These are phyloP conservation scores for Synergus gifuensis DNA, from an alignment of 2,888 invertebrate species.

Conservation along the genomic window DNA sequence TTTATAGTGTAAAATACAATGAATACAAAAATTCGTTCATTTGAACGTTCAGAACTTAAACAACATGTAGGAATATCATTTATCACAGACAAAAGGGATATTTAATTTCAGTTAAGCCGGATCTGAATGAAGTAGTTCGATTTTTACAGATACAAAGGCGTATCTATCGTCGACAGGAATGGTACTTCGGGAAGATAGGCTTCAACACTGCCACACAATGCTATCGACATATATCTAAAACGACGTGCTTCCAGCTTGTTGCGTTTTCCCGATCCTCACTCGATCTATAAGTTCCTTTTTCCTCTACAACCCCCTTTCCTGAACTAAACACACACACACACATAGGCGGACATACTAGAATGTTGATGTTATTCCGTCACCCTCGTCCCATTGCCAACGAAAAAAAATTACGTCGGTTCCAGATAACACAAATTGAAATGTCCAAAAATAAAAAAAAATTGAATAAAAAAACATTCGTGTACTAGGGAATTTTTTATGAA, in stretches of 20 bases:
- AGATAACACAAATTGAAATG: constrained; percentile 30
- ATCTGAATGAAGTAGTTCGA: no score
- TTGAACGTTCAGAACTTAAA: no score
- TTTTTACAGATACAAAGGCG: no score
- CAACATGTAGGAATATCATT: no score
- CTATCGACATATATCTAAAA: constrained; percentile 52
- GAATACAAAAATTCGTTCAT: no score
- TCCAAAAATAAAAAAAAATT: not conserved
- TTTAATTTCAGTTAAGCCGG: no score
- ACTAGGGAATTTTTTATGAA: not conserved
- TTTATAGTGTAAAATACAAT: no score
- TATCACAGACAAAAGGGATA: no score
- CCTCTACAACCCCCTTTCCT: constrained; percentile 37
- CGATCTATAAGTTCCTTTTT: constrained; percentile 36
- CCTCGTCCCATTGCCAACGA: constrained; percentile 5
- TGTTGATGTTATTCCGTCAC: constrained; percentile 6
- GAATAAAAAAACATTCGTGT: not conserved
- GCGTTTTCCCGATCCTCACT: constrained; percentile 60
- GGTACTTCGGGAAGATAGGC: constrained; percentile 57
- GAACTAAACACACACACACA: not conserved
- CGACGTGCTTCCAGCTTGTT: constrained; percentile 65
- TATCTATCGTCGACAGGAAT: constrained; percentile 4
- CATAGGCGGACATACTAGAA: not conserved
- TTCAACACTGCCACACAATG: constrained; percentile 57
- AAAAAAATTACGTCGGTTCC: not conserved